Base-by-base conservation (phyloP, 2,797 vertebrate genomes). In the Dendrocincla tyrannina region DNA sequence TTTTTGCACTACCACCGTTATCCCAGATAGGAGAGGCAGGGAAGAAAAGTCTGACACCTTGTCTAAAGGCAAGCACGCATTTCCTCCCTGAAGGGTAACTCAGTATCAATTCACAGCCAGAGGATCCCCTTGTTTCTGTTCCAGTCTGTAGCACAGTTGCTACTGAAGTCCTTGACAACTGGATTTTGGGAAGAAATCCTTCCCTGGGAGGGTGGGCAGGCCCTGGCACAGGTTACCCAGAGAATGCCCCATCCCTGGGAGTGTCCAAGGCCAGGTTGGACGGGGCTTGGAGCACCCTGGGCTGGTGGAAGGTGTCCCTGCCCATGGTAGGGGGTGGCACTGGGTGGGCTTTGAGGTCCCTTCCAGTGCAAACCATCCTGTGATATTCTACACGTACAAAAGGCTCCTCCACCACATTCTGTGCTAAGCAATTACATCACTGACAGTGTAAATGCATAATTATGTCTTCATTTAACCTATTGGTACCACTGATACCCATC, bases 281-380 rank as follows among this genome's bases (percentile, higher is more conserved):
- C 0, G 2, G 25, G 25, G 24, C 4, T 23, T 11, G 74, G 30
- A 55, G 35, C 41, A 30, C 0, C 35, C 74, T 70, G 85, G 64
- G 67, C 49, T 4, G 11, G 23, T n/a, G 59, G 58, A 0, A 50
- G 24, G 7, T 33, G 63, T 62, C 47, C 47, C 62, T 75, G 33
- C 22, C n/a, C 68, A 9, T 9, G 27, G 55, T 14, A 32, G 55
- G 39, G n/a, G 20, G 39, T 60, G 33, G 39, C 0, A 59, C 2
- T 9, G 25, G 13, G 0, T 20, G 19, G 0, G 13, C 0, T 46
- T 52, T 64, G 7, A 70, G 9, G 3, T 27, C 37, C 50, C 9
- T 9, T 25, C 37, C 66, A 50, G 22, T 17, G n/a, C 53, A 33
- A 67, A 33, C 24, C 13, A 4, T 1, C 11, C 20, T 32, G n/a